phyloP scores from a whole-genome alignment of 2,113 vertebrate species.

The Ivindomyrus marchei region DNA sequence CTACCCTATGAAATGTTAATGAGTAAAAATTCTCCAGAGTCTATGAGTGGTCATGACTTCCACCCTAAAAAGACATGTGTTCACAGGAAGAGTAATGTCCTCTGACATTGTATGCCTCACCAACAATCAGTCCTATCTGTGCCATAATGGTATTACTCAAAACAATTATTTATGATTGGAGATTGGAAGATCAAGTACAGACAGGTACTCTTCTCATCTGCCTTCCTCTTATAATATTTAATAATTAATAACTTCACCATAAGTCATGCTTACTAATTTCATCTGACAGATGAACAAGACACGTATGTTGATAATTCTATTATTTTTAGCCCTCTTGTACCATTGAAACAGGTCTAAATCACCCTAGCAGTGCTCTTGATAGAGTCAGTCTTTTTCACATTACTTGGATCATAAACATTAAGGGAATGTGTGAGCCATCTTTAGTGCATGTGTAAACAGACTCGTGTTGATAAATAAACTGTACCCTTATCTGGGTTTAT shows the following conservation, averaged over 20 bases:
- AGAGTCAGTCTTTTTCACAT: not conserved
- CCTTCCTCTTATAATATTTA: not conserved
- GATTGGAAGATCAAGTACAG: not conserved
- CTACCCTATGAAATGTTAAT: constrained; percentile 5
- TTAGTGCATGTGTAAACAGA: not conserved
- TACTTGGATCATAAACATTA: not conserved
- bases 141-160: not conserved
- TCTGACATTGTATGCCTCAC: not conserved
- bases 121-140: not conserved
- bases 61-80: not conserved
- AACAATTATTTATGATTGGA: not conserved
- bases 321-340: not conserved
- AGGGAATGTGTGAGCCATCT: not conserved
- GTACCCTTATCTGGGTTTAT: not conserved
- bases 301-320: not conserved
- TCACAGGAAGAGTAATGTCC: not conserved
- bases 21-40: constrained; percentile 2
- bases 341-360: not conserved
- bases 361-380: not conserved
- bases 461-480: not conserved
- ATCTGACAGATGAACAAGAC: not conserved
- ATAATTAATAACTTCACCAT: not conserved
- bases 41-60: not conserved
- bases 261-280: not conserved
- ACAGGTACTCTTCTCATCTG: not conserved